These are phyloP conservation scores for Phaenicophaeus curvirostris DNA, from an alignment of 2,797 vertebrate species.

Conservation along the genomic window DNA sequence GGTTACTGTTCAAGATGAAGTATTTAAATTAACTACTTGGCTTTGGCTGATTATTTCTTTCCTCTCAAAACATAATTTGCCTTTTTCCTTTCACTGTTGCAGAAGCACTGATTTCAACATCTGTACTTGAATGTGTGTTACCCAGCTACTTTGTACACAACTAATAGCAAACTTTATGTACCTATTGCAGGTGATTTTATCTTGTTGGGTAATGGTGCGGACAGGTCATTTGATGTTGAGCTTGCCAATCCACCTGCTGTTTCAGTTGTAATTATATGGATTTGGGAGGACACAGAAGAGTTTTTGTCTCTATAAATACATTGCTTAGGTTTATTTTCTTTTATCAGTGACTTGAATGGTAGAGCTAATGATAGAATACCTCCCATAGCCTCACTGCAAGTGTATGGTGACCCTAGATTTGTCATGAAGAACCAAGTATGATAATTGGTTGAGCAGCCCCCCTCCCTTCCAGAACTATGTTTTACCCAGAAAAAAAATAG, in stretches of 20 bases:
- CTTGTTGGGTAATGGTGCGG: not conserved
- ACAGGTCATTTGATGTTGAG: not conserved
- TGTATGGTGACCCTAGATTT: not conserved
- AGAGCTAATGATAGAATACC: not conserved
- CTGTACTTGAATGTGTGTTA: not conserved
- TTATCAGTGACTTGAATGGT: not conserved
- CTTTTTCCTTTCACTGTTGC: not conserved
- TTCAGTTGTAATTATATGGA: not conserved
- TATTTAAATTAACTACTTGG: slow-evolving; percentile 15
- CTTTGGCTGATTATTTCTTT: slow-evolving; percentile 43
- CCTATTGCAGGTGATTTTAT: not conserved
- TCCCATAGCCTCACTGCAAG: not conserved
- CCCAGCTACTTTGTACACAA: not conserved
- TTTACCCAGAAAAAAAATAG: not conserved
- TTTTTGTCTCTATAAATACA: not conserved
- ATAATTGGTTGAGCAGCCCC: not conserved
- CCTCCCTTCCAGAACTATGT: not conserved
- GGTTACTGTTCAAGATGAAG: slow-evolving; percentile 21
- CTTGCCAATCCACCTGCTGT: not conserved
- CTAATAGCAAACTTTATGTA: not conserved
- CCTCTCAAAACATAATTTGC: not conserved
- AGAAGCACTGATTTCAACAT: not conserved
- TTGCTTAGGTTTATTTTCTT: not conserved
- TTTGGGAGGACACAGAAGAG: not conserved
- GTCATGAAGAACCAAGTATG: not conserved